Conservation (phyloP, 2,888 invertebrate genomes). For the Pinctada fucata region DNA sequence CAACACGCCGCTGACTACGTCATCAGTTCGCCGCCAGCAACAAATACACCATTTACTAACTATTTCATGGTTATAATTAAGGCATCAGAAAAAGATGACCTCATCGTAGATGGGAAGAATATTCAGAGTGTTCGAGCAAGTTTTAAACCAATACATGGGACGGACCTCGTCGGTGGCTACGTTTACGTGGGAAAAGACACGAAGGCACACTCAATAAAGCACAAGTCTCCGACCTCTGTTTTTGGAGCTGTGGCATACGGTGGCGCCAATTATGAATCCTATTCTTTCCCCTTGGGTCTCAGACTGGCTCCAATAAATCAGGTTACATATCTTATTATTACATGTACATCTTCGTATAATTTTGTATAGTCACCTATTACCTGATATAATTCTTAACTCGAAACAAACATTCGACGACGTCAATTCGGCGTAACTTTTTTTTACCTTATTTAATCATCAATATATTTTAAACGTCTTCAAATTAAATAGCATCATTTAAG, state of each 20-base stretch:
- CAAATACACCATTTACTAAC: neutral
- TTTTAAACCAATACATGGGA: no score
- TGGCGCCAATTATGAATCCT: neutral
- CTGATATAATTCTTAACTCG: no score
- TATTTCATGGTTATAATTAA: neutral
- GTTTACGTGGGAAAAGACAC: neutral
- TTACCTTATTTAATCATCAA: no score
- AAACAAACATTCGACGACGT: no score
- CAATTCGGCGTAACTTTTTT: no score
- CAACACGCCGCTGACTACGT: neutral
- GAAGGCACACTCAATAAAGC: neutral
- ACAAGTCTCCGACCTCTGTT: neutral
- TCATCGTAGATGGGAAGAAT: neutral
- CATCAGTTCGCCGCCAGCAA: neutral
- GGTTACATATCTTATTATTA: neutral
- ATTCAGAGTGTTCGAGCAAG: neutral
- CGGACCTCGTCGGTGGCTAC: no score
- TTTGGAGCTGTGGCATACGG: neutral
- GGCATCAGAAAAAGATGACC: neutral
- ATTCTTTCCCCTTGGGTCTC: neutral
- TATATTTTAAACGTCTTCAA: no score
- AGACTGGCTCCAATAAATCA: neutral
- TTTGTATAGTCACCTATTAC: no score
- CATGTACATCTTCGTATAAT: no score
- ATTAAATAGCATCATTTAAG: no score